Conservation (phyloP, 2,113 vertebrate genomes). For the Aldabrachelys gigantea region DNA sequence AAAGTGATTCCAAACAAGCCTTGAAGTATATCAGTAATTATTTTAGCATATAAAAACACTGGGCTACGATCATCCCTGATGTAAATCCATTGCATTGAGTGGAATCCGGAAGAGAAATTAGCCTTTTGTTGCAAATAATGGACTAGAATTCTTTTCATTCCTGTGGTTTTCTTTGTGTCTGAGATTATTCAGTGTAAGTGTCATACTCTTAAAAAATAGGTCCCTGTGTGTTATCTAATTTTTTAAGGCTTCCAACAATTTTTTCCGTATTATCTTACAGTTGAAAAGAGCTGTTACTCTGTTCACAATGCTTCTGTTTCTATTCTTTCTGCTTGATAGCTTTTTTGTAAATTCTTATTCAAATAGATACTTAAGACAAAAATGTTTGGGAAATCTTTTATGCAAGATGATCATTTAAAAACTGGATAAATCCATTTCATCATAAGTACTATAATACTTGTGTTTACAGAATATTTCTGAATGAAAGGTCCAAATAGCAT, state of each 20-base stretch:
- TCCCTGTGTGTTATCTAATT: rapidly evolving
- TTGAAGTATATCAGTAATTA: neutral
- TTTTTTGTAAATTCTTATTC: neutral
- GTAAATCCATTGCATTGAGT: neutral
- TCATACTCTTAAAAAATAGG: neutral
- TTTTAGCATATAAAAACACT: neutral
- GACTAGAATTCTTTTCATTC: neutral
- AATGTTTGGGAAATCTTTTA: rapidly evolving
- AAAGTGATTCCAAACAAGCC: neutral
- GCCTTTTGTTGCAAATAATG: neutral
- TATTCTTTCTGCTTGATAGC: neutral
- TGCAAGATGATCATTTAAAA: neutral
- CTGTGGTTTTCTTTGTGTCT: neutral
- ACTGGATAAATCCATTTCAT: neutral
- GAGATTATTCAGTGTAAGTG: neutral
- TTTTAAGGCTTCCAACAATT: neutral
- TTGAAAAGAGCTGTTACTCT: neutral
- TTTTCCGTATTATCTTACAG: neutral
- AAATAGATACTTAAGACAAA: neutral
- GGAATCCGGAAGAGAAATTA: neutral
- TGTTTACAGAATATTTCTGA: neutral
- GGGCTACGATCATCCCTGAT: neutral
- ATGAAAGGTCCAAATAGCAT: neutral
- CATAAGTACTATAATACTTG: neutral
- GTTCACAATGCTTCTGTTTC: neutral